Evolutionary conservation across 2,888 invertebrate species (phyloP).

Genomic region (Himalopsyche kuldschensis): DNA sequence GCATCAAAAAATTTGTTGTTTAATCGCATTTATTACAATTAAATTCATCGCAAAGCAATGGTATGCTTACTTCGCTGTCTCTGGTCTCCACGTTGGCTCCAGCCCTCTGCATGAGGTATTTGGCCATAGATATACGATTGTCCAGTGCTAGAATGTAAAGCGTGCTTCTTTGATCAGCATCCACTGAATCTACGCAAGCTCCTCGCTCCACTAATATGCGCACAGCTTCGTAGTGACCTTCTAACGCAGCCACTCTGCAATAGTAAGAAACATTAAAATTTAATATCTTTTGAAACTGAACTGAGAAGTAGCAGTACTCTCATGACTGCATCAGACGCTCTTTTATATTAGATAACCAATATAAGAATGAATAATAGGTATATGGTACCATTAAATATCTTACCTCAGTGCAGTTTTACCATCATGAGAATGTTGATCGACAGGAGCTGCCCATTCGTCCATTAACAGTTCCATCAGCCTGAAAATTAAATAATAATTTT

Average conservation of each 20-base stretch:
- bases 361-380: too few relatives aligned
- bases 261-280: constrained; percentile 11
- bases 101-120: constrained; percentile 75
- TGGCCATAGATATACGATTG: constrained; percentile 81
- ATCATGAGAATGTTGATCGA: constrained; percentile 86
- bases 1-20: background rate
- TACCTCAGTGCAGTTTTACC: constrained; percentile 84
- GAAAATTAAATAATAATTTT: constrained; percentile 33
- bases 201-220: constrained; percentile 70
- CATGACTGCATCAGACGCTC: background rate
- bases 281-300: too few relatives aligned
- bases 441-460: constrained; percentile 75
- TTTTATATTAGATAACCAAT: too few relatives aligned
- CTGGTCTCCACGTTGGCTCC: constrained; percentile 81
- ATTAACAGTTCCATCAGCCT: constrained; percentile 66
- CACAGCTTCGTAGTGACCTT: constrained; percentile 82
- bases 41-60: background rate
- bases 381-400: background rate
- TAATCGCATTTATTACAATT: background rate
- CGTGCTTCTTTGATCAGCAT: constrained; percentile 90
- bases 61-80: constrained; percentile 71
- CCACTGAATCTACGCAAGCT: constrained; percentile 84
- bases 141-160: constrained; percentile 89
- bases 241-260: constrained; percentile 73
- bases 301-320: too few relatives aligned